These are phyloP conservation scores for Rallus limicola DNA, from an alignment of 2,113 vertebrate species.

Conservation along the genomic window DNA sequence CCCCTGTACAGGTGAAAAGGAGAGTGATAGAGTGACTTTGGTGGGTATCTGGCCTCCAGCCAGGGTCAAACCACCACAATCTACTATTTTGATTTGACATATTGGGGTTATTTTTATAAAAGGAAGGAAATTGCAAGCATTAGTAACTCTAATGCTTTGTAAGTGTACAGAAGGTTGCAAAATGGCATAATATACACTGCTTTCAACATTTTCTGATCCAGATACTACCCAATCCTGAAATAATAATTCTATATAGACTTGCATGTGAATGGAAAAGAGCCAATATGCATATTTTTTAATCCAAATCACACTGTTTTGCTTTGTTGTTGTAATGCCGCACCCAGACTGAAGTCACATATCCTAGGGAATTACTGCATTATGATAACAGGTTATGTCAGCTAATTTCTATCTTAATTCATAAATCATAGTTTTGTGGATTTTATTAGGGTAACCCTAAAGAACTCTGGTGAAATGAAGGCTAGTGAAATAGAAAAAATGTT, in stretches of 20 bases:
- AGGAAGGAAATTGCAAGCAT: neutral
- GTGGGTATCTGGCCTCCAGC: too few species aligned
- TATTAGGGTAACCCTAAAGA: neutral
- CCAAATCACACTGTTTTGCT: neutral
- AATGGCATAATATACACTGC: neutral
- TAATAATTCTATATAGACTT: neutral
- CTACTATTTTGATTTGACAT: neutral
- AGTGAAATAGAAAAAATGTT: neutral
- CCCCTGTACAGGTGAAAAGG: too few species aligned
- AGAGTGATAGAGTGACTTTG: too few species aligned
- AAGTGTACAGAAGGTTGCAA: neutral
- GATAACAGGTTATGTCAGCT: neutral
- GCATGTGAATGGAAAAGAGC: neutral
- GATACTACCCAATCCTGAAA: neutral
- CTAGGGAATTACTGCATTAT: neutral
- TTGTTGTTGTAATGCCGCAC: neutral
- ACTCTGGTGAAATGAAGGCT: neutral
- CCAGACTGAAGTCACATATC: neutral
- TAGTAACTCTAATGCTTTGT: neutral
- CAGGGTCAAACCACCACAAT: too few species aligned
- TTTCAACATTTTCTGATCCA: neutral
- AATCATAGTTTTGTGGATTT: neutral
- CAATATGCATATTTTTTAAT: neutral
- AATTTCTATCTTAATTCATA: conserved; percentile 25
- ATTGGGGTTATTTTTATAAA: neutral